phyloP scores from a whole-genome alignment of 2,113 vertebrate genomes.

The Dinomys branickii region DNA sequence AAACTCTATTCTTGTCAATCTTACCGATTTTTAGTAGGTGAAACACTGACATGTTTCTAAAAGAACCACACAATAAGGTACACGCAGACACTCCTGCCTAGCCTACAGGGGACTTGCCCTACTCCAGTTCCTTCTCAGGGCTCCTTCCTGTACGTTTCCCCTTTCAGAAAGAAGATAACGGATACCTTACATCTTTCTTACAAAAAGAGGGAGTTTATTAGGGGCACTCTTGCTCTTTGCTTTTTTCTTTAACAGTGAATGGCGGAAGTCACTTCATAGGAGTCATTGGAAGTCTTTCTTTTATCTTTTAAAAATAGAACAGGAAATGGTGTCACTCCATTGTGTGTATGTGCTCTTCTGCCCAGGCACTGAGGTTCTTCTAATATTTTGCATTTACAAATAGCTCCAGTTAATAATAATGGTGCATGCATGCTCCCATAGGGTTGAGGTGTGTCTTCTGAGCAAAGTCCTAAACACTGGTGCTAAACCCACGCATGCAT shows the following conservation, averaged over 20 bases:
- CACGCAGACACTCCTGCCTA: not conserved
- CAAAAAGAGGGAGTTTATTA: not conserved
- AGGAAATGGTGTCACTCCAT: not conserved
- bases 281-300: not conserved
- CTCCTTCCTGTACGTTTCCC: not conserved
- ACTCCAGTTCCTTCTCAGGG: fast-evolving
- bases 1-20: not conserved
- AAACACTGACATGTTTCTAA: not conserved
- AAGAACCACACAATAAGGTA: not conserved
- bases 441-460: not conserved
- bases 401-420: not conserved
- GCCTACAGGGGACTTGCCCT: fast-evolving
- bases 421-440: fast-evolving
- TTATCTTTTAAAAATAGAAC: not conserved
- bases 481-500: not conserved
- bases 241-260: not conserved
- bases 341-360: not conserved
- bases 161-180: not conserved
- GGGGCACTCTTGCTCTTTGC: not conserved
- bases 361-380: not conserved
- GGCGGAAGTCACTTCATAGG: not conserved
- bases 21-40: not conserved
- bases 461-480: not conserved
- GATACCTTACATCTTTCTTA: not conserved
- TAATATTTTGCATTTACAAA: not conserved